Percentiles rank a stretch among this genome's conserved stretches.
Conservation (phyloP, 2,888 invertebrate genomes). For the Cosmorhoe ocellata region DNA sequence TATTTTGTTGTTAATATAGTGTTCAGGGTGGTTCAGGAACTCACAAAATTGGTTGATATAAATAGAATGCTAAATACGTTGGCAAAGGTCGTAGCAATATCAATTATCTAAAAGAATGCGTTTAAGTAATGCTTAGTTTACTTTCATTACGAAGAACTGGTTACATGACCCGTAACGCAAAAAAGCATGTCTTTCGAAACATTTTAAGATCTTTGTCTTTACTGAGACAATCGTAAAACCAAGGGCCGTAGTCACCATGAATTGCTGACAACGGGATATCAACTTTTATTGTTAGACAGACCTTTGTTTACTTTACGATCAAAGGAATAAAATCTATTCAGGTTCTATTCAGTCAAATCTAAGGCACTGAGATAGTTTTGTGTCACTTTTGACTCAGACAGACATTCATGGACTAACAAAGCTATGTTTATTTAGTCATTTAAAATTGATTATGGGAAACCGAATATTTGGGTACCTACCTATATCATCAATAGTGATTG, state of each 20-base stretch:
- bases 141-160: conserved; percentile 20
- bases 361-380: conserved; percentile 22
- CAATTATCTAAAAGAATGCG: conserved; percentile 5
- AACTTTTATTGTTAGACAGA: conserved; percentile 35
- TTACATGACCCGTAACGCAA: conserved; percentile 28
- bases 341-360: conserved; percentile 24
- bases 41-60: background rate
- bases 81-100: background rate
- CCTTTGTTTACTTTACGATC: conserved; percentile 36
- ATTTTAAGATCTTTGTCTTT: conserved; percentile 31
- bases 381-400: conserved; percentile 3
- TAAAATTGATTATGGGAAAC: conserved; percentile 16
- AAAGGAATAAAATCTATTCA: conserved; percentile 28
- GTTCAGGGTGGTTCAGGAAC: background rate
- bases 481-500: conserved; percentile 33
- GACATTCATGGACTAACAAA: no score
- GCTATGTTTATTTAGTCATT: no score
- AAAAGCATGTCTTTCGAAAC: conserved; percentile 29
- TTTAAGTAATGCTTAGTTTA: conserved; percentile 14
- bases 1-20: no score
- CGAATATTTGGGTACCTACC: conserved; percentile 21
- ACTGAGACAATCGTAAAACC: conserved; percentile 34
- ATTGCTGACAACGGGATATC: conserved; percentile 38
- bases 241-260: conserved; percentile 35
- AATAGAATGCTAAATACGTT: background rate